phyloP scores from a whole-genome alignment of 2,113 vertebrate species.

The Tiliqua scincoides region DNA sequence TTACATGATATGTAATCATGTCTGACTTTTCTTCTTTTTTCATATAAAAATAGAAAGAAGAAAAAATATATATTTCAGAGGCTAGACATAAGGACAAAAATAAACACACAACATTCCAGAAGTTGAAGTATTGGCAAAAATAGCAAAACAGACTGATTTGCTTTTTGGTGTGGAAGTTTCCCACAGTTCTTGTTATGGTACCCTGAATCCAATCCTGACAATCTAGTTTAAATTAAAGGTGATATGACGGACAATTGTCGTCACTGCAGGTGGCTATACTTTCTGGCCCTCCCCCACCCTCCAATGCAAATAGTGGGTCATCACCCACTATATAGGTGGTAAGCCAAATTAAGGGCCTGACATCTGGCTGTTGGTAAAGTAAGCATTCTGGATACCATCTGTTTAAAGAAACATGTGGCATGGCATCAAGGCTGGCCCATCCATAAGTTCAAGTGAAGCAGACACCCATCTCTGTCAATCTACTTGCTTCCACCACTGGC shows the following conservation, averaged over 20 bases:
- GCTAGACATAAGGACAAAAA: background rate
- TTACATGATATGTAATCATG: background rate
- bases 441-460: too few species aligned
- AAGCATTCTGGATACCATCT: background rate
- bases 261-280: background rate
- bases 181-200: background rate
- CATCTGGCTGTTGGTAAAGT: background rate
- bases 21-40: background rate
- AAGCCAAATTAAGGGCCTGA: background rate
- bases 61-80: background rate
- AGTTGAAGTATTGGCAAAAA: background rate
- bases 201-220: conserved; percentile 7
- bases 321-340: background rate
- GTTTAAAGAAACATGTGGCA: background rate
- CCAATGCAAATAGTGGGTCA: background rate
- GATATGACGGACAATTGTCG: background rate
- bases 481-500: too few species aligned
- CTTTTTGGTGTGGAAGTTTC: background rate
- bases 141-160: background rate
- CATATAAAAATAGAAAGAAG: background rate
- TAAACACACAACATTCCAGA: background rate
- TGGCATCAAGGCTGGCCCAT: background rate
- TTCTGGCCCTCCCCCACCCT: background rate
- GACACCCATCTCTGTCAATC: too few species aligned
- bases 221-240: background rate